These are phyloP conservation scores for Nymphicus hollandicus DNA, from an alignment of 2,113 vertebrate species.

Conservation along the genomic window DNA sequence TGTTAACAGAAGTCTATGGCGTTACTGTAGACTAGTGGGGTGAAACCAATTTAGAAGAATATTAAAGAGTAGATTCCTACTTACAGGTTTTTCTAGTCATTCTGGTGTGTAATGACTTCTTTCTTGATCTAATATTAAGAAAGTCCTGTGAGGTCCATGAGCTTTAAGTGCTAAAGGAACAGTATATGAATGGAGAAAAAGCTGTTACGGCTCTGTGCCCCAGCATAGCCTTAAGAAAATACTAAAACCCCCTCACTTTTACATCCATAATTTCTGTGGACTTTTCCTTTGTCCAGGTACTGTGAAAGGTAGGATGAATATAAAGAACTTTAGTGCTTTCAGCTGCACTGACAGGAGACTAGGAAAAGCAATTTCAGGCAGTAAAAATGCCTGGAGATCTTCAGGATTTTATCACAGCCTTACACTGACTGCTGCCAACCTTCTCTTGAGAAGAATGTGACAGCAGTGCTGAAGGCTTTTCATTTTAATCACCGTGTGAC, in stretches of 20 bases:
- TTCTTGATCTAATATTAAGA: not conserved
- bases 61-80: not conserved
- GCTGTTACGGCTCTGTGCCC: not conserved
- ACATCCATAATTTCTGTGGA: not conserved
- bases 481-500: fast-evolving
- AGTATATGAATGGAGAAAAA: not conserved
- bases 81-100: not conserved
- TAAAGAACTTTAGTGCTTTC: not conserved
- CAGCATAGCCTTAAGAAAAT: not conserved
- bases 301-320: not conserved
- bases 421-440: not conserved
- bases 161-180: not conserved
- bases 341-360: not conserved
- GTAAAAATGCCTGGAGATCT: not conserved
- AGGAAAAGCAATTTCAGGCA: not conserved
- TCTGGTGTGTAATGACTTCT: not conserved
- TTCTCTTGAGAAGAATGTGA: not conserved
- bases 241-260: not conserved
- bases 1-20: not conserved
- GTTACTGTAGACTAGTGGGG: not conserved
- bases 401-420: not conserved
- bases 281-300: not conserved
- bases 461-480: not conserved
- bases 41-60: not conserved
- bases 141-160: not conserved